phyloP scores from a whole-genome alignment of 2,888 invertebrate genomes.

The Spatulosminthurus flaviceps region DNA sequence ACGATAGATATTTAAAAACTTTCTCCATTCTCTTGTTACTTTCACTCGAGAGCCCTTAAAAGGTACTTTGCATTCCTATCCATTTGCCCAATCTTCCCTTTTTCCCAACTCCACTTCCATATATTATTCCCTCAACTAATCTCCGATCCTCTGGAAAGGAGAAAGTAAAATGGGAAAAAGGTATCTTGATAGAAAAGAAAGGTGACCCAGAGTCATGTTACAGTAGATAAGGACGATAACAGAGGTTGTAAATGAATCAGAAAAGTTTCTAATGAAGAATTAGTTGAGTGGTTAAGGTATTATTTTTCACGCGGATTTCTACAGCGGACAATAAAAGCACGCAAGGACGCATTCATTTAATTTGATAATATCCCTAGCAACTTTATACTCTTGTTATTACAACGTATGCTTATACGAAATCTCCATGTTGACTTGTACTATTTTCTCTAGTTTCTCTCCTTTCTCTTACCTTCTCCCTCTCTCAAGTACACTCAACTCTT shows the following conservation, averaged over 20 bases:
- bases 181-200: no score
- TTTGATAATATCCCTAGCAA: not conserved
- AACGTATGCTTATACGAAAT: no score
- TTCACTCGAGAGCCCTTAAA: no score
- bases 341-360: not conserved
- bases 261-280: not conserved
- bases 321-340: not conserved
- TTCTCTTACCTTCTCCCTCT: no score
- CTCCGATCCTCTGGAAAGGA: not conserved
- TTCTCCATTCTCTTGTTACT: no score
- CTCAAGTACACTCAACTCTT: no score
- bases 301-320: not conserved
- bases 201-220: not conserved
- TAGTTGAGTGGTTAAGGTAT: not conserved
- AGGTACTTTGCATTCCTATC: no score
- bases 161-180: not conserved
- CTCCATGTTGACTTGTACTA: not conserved
- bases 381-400: no score
- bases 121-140: no score
- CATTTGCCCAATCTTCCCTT: no score
- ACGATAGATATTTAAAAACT: not conserved
- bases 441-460: conserved; percentile 15
- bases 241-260: not conserved
- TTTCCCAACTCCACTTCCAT: no score
- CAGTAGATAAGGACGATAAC: not conserved